Percentiles rank a stretch among this genome's conserved stretches.
Conservation (phyloP, 2,113 vertebrate genomes). For the Penelope pileata region DNA sequence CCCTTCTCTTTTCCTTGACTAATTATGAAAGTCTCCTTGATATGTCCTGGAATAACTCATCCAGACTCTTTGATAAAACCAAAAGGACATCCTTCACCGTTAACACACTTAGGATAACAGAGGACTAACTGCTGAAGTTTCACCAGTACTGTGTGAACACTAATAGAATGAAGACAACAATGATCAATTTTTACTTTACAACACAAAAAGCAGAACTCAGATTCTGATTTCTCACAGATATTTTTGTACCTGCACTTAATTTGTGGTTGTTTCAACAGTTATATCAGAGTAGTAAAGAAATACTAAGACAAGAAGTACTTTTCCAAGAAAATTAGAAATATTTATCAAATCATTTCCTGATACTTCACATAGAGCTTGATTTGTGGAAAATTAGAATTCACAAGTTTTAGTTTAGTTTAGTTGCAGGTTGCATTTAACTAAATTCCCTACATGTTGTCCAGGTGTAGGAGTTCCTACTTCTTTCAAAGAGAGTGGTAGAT, state of each 20-base stretch:
- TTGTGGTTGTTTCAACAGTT: not conserved
- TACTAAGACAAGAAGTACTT: not conserved
- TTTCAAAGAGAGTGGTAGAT: not conserved
- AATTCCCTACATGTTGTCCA: not conserved
- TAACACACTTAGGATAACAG: not conserved
- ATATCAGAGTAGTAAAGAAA: not conserved
- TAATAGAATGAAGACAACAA: not conserved
- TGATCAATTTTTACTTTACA: not conserved
- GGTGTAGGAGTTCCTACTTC: not conserved
- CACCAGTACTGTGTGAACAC: not conserved
- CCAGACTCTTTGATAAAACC: not conserved
- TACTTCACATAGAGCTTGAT: not conserved
- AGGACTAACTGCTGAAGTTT: not conserved
- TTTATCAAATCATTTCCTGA: not conserved
- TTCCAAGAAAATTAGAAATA: not conserved
- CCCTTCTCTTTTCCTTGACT: not conserved
- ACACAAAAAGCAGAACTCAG: not conserved
- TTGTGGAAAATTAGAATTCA: not conserved
- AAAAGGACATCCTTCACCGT: not conserved
- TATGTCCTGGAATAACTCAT: not conserved
- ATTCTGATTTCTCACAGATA: not conserved
- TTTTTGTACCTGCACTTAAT: not conserved
- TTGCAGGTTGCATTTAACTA: not conserved
- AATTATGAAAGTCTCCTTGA: not conserved
- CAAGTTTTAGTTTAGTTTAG: not conserved